A percentile compares a stretch with the other conserved stretches of the same genome.
Conservation (phyloP, 2,888 invertebrate genomes). For the Ophion ellenae region DNA sequence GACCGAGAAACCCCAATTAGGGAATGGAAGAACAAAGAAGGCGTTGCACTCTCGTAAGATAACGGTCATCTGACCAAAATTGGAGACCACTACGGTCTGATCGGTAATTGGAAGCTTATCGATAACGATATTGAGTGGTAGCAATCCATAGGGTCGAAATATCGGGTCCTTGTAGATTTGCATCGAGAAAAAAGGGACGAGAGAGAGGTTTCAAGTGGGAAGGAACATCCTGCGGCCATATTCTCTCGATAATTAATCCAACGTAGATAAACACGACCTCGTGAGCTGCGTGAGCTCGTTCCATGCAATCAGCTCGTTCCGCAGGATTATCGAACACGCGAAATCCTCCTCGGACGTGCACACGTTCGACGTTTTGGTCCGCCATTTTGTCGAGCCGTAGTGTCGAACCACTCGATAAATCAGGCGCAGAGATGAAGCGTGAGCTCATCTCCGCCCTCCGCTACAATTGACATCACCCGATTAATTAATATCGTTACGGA, state of each 20-base stretch:
- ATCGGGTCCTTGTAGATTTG: slow-evolving; percentile 4
- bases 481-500: too few species aligned
- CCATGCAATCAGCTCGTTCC: background rate
- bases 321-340: background rate
- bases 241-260: slow-evolving; percentile 54
- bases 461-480: too few species aligned
- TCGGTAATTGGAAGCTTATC: slow-evolving; percentile 8
- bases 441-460: too few species aligned
- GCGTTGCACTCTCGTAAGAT: background rate
- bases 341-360: background rate
- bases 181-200: background rate
- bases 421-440: too few species aligned
- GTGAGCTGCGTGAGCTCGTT: slow-evolving; percentile 19
- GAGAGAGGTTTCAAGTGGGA: background rate
- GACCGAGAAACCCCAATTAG: too few species aligned
- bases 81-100: background rate
- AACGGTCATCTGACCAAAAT: background rate
- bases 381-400: slow-evolving; percentile 13
- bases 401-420: background rate
- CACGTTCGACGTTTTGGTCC: slow-evolving; percentile 2
- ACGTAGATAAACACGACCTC: slow-evolving; percentile 38
- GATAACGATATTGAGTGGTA: slow-evolving; percentile 13
- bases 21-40: too few species aligned
- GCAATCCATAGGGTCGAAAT: slow-evolving; percentile 4
- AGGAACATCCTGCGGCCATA: background rate